Evolutionary conservation across 2,797 vertebrate species (phyloP), one percentile per base, ranked within the genome.

Genomic region (Cynodonichthys magdalenae): DNA sequence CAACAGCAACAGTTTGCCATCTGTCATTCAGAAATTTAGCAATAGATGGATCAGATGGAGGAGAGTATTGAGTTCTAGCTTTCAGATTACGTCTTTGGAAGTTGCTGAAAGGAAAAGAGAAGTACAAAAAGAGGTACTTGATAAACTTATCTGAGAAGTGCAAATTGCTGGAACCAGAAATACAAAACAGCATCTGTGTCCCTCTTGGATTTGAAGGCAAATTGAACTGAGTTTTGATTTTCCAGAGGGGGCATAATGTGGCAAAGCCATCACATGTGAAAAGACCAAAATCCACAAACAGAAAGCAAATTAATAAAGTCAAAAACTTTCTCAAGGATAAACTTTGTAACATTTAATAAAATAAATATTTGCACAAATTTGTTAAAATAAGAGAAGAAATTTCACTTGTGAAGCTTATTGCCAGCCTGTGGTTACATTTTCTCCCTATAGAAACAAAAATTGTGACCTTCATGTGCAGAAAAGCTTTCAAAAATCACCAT

Each of bases 21-120:
- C 41, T 69, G 55, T 64, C 45, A n/a, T 6, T 51, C 48, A 45
- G 55, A 53, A 58, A 44, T 4, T 54, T 18, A 42, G 28, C 27
- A 41, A 6, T 12, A 18, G 41, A 56, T 51, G 24, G 36, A 34
- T 60, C 50, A 49, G 45, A 54, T 39, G 14, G 10, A 6, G 50
- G 19, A 15, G 66, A 12, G 11, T n/a, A 17, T n/a, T 52, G 42
- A 41, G 47, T 36, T 52, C 48, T 39, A 28, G 19, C 52, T 59
- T 56, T 28, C 34, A 15, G 45, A 48, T 54, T 36, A 63, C 28
- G 44, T n/a, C 34, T 57, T 15, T 56, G 51, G 15, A 47, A n/a
- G 24, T 17, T 48, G 27, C 48, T 53, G 27, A 60, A 68, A 45
- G 50, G 18, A 46, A 39, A 59, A 20, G n/a, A 19, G 49, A 66